phyloP scores from a whole-genome alignment of 2,888 invertebrate genomes.

The Elysia crispata region DNA sequence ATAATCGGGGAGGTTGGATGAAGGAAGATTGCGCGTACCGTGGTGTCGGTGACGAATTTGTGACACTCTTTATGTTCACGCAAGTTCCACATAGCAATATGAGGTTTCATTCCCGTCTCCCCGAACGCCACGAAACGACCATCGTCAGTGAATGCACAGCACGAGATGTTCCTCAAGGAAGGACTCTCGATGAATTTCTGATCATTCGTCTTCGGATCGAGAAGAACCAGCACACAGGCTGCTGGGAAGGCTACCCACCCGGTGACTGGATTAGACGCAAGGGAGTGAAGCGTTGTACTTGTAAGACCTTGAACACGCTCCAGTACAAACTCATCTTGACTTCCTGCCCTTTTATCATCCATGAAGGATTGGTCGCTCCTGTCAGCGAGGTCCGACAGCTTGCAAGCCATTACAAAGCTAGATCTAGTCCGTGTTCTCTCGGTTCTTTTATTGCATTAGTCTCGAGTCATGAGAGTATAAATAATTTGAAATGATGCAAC shows the following conservation, averaged over 20 bases:
- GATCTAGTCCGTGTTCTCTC: too few species aligned
- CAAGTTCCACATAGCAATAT: conserved; percentile 24
- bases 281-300: conserved; percentile 16
- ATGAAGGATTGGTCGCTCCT: too few species aligned
- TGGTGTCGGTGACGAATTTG: conserved; percentile 31
- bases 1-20: conserved; percentile 25
- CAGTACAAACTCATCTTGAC: conserved; percentile 35
- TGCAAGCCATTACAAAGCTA: too few species aligned
- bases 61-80: conserved; percentile 29
- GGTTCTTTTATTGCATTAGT: too few species aligned
- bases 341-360: too few species aligned
- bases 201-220: conserved; percentile 35
- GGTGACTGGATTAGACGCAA: conserved; percentile 30
- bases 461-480: too few species aligned
- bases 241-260: conserved; percentile 41
- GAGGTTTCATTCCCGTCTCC: conserved; percentile 38
- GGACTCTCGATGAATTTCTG: conserved; percentile 43
- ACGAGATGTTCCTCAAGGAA: conserved; percentile 6
- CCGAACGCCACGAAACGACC: conserved; percentile 40
- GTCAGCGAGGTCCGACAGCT: too few species aligned
- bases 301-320: conserved; percentile 31
- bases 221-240: conserved; percentile 34
- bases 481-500: too few species aligned
- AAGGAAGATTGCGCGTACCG: conserved; percentile 17
- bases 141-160: conserved; percentile 38